A percentile compares a stretch with the other conserved stretches of the same genome.
phyloP scores from a whole-genome alignment of 2,797 vertebrate species.

The Rhynchotus rufescens region DNA sequence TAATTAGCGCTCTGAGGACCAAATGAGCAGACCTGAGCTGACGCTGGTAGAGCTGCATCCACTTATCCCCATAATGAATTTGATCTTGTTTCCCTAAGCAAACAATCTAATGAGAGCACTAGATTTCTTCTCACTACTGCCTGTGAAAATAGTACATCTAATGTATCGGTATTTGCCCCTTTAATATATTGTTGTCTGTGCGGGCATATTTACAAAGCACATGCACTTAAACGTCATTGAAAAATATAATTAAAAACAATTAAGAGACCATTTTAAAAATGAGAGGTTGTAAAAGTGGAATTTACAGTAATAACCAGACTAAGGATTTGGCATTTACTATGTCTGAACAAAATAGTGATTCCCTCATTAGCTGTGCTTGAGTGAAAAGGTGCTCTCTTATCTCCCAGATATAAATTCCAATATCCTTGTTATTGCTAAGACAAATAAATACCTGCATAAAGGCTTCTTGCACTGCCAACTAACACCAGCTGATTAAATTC shows the following conservation, averaged over 20 bases:
- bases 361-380: conserved; percentile 54
- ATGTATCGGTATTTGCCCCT: background rate
- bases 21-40: background rate
- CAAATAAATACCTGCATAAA: conserved; percentile 60
- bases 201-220: conserved; percentile 20
- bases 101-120: background rate
- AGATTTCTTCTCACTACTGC: background rate
- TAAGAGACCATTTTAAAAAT: conserved; percentile 48
- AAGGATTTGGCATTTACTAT: conserved; percentile 56
- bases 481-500: conserved; percentile 58
- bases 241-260: conserved; percentile 67
- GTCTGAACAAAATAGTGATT: conserved; percentile 19
- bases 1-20: background rate
- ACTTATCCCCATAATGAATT: background rate
- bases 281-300: conserved; percentile 53
- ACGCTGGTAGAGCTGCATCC: background rate
- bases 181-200: background rate
- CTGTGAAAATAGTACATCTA: background rate
- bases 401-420: conserved; percentile 50
- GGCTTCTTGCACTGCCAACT: conserved; percentile 33
- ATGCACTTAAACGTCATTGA: conserved; percentile 49
- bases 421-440: conserved; percentile 45
- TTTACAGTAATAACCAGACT: conserved; percentile 53
- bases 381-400: conserved; percentile 52
- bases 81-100: background rate